Evolutionary conservation across 2,113 vertebrate species (phyloP).

Genomic region (Ranitomeya variabilis): DNA sequence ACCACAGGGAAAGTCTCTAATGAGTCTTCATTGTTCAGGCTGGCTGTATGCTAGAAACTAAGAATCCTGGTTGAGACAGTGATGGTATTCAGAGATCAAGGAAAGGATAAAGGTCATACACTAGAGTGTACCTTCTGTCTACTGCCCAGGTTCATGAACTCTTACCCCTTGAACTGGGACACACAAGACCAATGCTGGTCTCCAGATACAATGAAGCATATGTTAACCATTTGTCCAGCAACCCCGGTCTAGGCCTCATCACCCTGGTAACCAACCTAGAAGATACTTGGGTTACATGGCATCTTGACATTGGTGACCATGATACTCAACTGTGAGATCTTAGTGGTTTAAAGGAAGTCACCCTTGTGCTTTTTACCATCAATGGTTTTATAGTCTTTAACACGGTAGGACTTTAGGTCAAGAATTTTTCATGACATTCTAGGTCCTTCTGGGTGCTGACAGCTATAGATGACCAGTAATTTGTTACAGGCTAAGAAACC

Average conservation of each 20-base stretch:
- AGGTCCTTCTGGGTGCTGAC: constrained; percentile 34
- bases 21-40: constrained; percentile 44
- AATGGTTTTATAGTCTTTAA: constrained; percentile 51
- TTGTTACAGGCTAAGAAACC: constrained; percentile 37
- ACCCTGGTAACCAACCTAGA: constrained; percentile 56
- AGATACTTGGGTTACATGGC: constrained; percentile 50
- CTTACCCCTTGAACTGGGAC: constrained; percentile 62
- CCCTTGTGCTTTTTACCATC: constrained; percentile 15
- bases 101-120: constrained; percentile 60
- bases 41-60: constrained; percentile 34
- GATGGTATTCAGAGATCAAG: constrained; percentile 55
- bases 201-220: constrained; percentile 57
- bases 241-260: constrained; percentile 53
- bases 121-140: constrained; percentile 60
- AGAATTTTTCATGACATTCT: constrained; percentile 41
- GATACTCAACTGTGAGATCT: constrained; percentile 18
- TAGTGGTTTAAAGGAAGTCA: constrained; percentile 35
- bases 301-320: constrained; percentile 26
- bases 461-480: constrained; percentile 35
- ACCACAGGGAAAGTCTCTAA: constrained; percentile 26
- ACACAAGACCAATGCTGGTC: constrained; percentile 49
- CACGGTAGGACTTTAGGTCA: constrained; percentile 48
- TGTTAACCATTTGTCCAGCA: constrained; percentile 57
- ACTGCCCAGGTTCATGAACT: constrained; percentile 63
- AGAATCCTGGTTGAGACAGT: constrained; percentile 42